Conservation (phyloP, 2,113 vertebrate species). For the Anthoscopus minutus region DNA sequence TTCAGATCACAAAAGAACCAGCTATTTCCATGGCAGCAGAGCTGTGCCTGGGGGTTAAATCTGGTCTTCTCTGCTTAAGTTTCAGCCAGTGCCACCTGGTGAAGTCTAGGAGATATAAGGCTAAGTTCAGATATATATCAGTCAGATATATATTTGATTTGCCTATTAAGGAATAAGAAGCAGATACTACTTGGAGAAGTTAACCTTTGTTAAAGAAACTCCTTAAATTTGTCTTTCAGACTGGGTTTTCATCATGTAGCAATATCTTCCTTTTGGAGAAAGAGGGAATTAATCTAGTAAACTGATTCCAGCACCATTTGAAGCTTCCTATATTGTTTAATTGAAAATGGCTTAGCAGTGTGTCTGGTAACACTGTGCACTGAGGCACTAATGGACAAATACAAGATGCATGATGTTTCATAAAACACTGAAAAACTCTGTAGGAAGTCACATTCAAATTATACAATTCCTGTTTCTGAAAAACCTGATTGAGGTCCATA, state of each 20-base stretch:
- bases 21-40: not conserved
- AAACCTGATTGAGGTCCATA: fast-evolving
- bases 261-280: not conserved
- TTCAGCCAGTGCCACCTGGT: not conserved
- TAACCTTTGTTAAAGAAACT: not conserved
- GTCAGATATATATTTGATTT: not conserved
- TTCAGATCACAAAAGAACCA: not conserved
- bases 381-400: not conserved
- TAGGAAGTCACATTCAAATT: not conserved
- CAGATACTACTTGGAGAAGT: not conserved
- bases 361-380: not conserved
- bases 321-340: not conserved
- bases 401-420: not conserved
- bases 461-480: not conserved
- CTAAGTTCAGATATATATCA: not conserved
- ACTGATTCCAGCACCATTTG: not conserved
- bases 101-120: not conserved
- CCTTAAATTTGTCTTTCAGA: not conserved
- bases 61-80: not conserved
- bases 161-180: not conserved
- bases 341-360: not conserved
- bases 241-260: not conserved
- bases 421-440: not conserved
- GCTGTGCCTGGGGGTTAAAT: not conserved
- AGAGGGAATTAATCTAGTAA: not conserved